These are phyloP conservation scores for Tachystola acroxantha DNA, from an alignment of 2,888 invertebrate species.

Conservation along the genomic window DNA sequence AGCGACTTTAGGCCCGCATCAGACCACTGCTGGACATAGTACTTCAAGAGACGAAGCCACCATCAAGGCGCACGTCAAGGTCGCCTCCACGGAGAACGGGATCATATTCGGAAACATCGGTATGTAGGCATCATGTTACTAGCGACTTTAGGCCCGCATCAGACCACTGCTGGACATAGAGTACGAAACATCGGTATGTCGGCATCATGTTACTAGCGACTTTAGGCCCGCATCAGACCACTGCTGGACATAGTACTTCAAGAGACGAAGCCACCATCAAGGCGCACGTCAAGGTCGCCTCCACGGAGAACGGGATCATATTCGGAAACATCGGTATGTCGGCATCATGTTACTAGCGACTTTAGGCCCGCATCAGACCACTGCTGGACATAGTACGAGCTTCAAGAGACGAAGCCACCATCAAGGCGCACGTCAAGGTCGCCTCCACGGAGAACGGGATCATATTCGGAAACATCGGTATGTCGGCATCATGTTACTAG, in stretches of 20 bases:
- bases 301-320: slow-evolving; percentile 99
- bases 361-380: too few relatives aligned
- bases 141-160: too few relatives aligned
- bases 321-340: slow-evolving; percentile 99
- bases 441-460: slow-evolving; percentile 99
- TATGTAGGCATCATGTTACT: too few relatives aligned
- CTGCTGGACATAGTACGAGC: slow-evolving; percentile 96
- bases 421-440: slow-evolving; percentile 99
- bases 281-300: slow-evolving; percentile 99
- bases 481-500: too few relatives aligned
- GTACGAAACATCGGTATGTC: too few relatives aligned
- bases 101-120: slow-evolving; percentile 99
- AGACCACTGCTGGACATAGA: too few relatives aligned
- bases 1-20: too few relatives aligned
- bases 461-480: slow-evolving; percentile 99
- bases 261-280: slow-evolving; percentile 99
- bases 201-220: too few relatives aligned
- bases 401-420: slow-evolving; percentile 97
- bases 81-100: slow-evolving; percentile 99
- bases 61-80: slow-evolving; percentile 98
- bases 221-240: too few relatives aligned
- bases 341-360: too few relatives aligned
- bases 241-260: too few relatives aligned
- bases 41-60: slow-evolving; percentile 98
- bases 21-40: too few relatives aligned